Conservation (phyloP, 2,888 invertebrate species). For the Mystacides longicornis region DNA sequence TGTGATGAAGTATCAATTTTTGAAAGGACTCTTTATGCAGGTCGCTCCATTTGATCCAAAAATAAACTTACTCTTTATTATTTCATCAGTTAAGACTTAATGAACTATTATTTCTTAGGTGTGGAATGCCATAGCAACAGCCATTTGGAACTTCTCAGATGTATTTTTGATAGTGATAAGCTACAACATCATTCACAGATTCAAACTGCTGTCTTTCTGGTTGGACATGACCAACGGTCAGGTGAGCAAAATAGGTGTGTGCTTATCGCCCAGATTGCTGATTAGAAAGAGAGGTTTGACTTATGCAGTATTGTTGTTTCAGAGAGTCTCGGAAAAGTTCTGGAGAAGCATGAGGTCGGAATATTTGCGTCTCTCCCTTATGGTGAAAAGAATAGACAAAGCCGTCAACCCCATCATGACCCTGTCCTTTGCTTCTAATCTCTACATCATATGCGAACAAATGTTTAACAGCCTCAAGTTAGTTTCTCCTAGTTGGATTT, state of each 20-base stretch:
- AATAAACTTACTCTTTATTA: too few species aligned
- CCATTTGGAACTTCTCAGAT: slow-evolving; percentile 68
- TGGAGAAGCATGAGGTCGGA: slow-evolving; percentile 62
- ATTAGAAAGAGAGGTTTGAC: background rate
- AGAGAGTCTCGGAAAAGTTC: slow-evolving; percentile 47
- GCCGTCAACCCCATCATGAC: slow-evolving; percentile 56
- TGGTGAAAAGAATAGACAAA: slow-evolving; percentile 53
- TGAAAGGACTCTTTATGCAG: slow-evolving; percentile 7
- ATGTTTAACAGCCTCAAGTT: slow-evolving; percentile 61
- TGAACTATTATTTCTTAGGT: slow-evolving; percentile 32
- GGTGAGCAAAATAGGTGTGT: slow-evolving; percentile 34
- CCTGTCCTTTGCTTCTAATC: slow-evolving; percentile 60
- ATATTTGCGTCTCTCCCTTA: slow-evolving; percentile 52
- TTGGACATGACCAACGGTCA: slow-evolving; percentile 42
- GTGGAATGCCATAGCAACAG: slow-evolving; percentile 54
- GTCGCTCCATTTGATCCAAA: too few species aligned
- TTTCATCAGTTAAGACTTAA: too few species aligned
- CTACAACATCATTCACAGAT: slow-evolving; percentile 57
- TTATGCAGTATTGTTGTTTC: too few species aligned
- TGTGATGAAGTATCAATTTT: background rate
- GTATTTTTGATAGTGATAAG: slow-evolving; percentile 66
- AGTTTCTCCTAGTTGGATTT: background rate
- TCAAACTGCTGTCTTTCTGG: slow-evolving; percentile 53
- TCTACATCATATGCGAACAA: slow-evolving; percentile 68
- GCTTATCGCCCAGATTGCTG: background rate